phyloP scores from a whole-genome alignment of 2,888 invertebrate species.

The Agriopis marginaria region DNA sequence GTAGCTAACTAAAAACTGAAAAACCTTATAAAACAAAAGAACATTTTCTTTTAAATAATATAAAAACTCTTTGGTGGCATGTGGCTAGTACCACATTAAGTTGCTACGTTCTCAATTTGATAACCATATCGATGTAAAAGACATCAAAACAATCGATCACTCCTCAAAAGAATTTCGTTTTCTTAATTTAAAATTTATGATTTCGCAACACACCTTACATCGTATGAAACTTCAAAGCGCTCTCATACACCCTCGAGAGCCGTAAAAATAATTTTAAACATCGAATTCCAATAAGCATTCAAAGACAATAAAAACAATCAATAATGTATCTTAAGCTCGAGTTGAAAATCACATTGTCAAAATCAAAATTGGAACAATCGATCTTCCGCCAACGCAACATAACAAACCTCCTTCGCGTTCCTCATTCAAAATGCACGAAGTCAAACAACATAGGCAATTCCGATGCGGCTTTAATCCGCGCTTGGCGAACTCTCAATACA shows the following conservation, averaged over 20 bases:
- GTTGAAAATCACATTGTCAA: conserved; percentile 6
- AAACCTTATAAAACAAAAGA: no score
- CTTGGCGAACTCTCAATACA: conserved; percentile 82
- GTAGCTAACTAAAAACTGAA: no score
- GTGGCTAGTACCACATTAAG: no score
- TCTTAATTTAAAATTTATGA: conserved; percentile 6
- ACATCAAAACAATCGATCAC: neutral
- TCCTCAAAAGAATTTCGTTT: neutral
- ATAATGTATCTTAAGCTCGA: neutral
- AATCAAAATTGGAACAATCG: conserved; percentile 31
- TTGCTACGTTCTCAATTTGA: no score
- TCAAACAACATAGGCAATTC: conserved; percentile 68
- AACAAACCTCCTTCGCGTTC: conserved; percentile 58
- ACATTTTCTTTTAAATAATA: no score
- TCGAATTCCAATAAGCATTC: neutral
- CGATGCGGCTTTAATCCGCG: conserved; percentile 61
- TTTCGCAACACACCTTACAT: neutral
- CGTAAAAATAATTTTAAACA: neutral
- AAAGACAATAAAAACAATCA: neutral
- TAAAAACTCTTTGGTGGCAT: no score
- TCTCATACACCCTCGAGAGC: neutral
- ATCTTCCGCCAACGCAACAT: conserved; percentile 36
- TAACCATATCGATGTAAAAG: no score
- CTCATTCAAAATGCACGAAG: conserved; percentile 78
- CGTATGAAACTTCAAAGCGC: neutral